Conservation (phyloP, 2,113 vertebrate genomes). For the Empidonax alnorum region DNA sequence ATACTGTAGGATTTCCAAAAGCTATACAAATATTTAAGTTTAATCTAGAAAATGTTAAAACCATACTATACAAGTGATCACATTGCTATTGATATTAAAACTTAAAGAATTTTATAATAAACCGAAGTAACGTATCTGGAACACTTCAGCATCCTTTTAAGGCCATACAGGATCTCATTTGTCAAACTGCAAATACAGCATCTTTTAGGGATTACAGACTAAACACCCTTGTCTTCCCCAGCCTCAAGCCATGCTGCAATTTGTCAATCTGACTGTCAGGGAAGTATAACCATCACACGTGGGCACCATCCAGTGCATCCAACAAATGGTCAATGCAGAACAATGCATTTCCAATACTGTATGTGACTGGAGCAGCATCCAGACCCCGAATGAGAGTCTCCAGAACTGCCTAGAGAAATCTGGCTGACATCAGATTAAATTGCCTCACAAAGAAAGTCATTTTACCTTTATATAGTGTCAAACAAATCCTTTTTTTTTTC, state of each 20-base stretch:
- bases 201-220: background rate
- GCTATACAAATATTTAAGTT: background rate
- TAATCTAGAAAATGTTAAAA: background rate
- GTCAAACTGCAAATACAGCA: background rate
- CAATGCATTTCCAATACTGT: rapidly evolving
- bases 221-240: background rate
- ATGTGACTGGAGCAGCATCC: background rate
- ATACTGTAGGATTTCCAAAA: background rate
- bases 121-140: background rate
- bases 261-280: background rate
- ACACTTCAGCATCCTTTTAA: background rate
- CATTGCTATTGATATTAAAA: background rate
- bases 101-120: background rate
- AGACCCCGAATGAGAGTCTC: background rate
- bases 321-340: background rate
- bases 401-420: background rate
- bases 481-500: background rate
- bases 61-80: background rate
- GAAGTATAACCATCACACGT: background rate
- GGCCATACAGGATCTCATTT: background rate
- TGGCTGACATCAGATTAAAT: background rate
- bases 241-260: background rate
- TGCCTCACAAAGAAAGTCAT: background rate
- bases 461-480: background rate
- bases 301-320: background rate